These are phyloP conservation scores for Neodon shergylaensis DNA, from an alignment of 2,113 vertebrate species.

Conservation along the genomic window DNA sequence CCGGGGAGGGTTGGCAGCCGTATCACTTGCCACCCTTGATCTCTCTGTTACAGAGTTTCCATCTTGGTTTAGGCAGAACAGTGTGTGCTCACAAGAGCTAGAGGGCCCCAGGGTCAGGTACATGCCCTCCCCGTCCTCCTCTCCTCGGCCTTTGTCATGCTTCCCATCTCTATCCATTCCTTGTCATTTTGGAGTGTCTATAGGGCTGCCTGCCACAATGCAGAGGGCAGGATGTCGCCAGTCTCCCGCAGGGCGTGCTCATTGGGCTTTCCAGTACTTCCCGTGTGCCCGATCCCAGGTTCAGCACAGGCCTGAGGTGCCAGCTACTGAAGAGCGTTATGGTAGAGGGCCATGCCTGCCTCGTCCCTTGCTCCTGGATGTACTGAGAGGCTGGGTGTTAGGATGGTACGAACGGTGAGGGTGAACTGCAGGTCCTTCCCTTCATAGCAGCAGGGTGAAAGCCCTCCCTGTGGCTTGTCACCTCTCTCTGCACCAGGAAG, in stretches of 20 bases:
- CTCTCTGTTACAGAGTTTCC: conserved; percentile 40
- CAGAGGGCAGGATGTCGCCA: not conserved
- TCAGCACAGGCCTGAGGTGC: not conserved
- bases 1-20: not conserved
- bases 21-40: not conserved
- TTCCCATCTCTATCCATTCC: not conserved
- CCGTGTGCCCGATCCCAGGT: not conserved
- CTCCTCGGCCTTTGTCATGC: not conserved
- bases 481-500: not conserved
- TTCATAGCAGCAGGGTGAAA: not conserved
- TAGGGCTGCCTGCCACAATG: not conserved
- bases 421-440: too few species aligned
- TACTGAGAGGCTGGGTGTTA: not conserved
- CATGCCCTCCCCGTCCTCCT: not conserved
- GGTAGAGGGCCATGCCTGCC: too few species aligned
- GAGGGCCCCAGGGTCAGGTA: not conserved
- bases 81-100: conserved; percentile 8
- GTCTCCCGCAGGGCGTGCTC: not conserved
- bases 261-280: not conserved
- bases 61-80: conserved; percentile 52
- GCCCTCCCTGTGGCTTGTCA: not conserved
- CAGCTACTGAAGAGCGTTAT: not conserved
- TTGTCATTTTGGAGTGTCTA: not conserved
- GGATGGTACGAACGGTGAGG: too few species aligned
- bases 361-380: not conserved